Evolutionary conservation across 2,797 vertebrate species (phyloP), one percentile per base, ranked within the genome.

Genomic region (Spheniscus humboldti): DNA sequence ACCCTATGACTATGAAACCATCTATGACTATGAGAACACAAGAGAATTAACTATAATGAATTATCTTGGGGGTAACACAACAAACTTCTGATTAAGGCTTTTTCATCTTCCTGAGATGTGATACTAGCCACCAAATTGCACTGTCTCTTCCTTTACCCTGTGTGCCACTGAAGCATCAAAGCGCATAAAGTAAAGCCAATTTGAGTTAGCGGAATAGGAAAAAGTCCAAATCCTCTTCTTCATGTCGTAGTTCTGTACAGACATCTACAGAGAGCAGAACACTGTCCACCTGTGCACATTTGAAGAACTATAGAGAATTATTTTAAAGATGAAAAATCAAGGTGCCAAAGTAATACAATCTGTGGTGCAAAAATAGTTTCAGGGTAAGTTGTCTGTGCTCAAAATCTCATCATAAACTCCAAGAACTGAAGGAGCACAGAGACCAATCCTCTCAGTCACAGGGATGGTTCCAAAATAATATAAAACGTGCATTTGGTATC

Each of bases 251-350:
- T 11, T 82, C 43, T 88, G 25, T 41, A 89, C 23, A 66, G 62
- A 69, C 47, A 66, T 83, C 78, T 73, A 74, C 28, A 81, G 64
- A 83, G 41, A 88, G 59, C 33, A 87, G 35, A 80, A 71, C n/a
- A 68, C 25, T 75, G 76, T 86, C 68, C 64, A 88, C 88, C 83
- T 92, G 31, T 67, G 60, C 39, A 85, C 6, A 0, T 72, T 55
- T 85, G 37, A 88, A 87, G 52, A 71, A 88, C 43, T 76, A 88
- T 4, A 71, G 59, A 71, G 81, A 82, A 71, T 87, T 43, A 66
- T 82, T 92, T 20, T 91, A 85, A 96, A 82, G 90, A 43, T 18
- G 84, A 86, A 77, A 84, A 97, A 80, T 87, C 53, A 63, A 90
- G 28, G 72, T 79, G 47, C 30, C 41, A 75, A 94, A 96, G 48